phyloP scores from a whole-genome alignment of 2,113 vertebrate species.

The Potamarius usumacintae region DNA sequence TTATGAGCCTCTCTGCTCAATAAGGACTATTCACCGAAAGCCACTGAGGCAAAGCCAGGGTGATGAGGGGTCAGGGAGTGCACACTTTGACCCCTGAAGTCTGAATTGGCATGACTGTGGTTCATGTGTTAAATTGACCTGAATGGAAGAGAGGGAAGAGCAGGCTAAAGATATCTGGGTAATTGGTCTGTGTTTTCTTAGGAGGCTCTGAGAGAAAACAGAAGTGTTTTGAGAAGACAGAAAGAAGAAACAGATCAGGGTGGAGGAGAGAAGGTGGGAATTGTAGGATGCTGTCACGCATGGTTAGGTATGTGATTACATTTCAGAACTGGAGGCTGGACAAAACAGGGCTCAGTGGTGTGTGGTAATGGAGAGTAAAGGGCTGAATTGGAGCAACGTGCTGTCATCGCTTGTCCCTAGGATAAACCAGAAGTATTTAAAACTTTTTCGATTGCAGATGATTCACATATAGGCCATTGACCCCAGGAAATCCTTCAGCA shows the following conservation, averaged over 20 bases:
- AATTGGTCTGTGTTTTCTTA: constrained; percentile 56
- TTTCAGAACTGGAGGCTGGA: constrained; percentile 2
- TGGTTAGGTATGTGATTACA: constrained; percentile 32
- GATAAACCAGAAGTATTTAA: background rate
- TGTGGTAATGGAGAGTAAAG: constrained; percentile 7
- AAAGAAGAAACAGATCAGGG: constrained; percentile 38
- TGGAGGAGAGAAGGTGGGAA: background rate
- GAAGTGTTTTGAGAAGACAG: constrained; percentile 19
- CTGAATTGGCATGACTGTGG: constrained; percentile 64
- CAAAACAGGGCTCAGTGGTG: constrained; percentile 13
- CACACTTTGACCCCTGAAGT: constrained; percentile 69
- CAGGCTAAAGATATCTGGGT: constrained; percentile 57
- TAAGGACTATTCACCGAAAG: constrained; percentile 58
- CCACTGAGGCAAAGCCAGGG: constrained; percentile 58
- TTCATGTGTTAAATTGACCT: constrained; percentile 68
- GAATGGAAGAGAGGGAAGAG: constrained; percentile 57
- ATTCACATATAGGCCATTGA: background rate
- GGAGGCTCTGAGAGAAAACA: constrained; percentile 26
- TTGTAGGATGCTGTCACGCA: constrained; percentile 19
- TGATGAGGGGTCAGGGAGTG: constrained; percentile 53
- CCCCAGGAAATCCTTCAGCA: background rate
- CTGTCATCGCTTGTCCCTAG: background rate
- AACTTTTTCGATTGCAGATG: background rate
- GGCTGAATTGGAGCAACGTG: constrained; percentile 9
- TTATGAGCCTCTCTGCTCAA: constrained; percentile 57